Base-by-base conservation (phyloP, 2,797 vertebrate species). In the Simalia tracyae region DNA sequence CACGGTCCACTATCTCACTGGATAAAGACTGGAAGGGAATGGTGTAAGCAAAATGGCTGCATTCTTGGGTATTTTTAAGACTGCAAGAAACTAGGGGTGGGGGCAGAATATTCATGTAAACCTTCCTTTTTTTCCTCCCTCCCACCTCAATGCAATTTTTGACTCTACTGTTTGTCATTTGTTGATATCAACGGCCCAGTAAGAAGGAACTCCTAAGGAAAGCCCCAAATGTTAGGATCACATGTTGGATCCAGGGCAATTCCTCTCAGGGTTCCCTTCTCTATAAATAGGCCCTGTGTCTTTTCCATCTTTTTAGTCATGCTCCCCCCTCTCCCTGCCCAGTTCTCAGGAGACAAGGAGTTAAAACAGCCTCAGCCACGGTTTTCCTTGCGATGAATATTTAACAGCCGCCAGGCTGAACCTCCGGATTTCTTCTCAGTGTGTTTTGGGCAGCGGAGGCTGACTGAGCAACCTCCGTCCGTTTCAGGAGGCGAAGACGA, bases 281-380 rank as follows among this genome's bases (percentile, higher is more conserved):
- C 68, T 72, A 72, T 72, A 72, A 72, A 36, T 72, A 72, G 15
- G 28, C 6, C 31, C 31, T 7, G n/a, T 31, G n/a, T 31, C 66
- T 5, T 68, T 9, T 7, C 31, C 31, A 19, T 66, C 26, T 26
- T 42, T 63, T 88, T 46, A 7, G 17, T 2, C 42, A 60, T 19
- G 9, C 60, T 42, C 60, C n/a, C 3, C 4, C 5, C 1, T 14
- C 57, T 46, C 42, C n/a, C 61, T 5, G 17, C 59, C 36, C 28
- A 1, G 2, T 81, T 87, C n/a, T 42, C 95, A 95, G 96, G 96
- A 96, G 94, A 90, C 81, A 95, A 96, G 95, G 96, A 95, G 97
- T 97, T 97, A 97, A 97, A 96, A 92, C 22, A 87, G 3, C 92
- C 95, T 95, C 95, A 95, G 95, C 96, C 95, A 50, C 28, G 10